Percentiles rank a stretch among this genome's conserved stretches.
phyloP scores from a whole-genome alignment of 2,888 invertebrate species.

The Eupithecia abbreviata region DNA sequence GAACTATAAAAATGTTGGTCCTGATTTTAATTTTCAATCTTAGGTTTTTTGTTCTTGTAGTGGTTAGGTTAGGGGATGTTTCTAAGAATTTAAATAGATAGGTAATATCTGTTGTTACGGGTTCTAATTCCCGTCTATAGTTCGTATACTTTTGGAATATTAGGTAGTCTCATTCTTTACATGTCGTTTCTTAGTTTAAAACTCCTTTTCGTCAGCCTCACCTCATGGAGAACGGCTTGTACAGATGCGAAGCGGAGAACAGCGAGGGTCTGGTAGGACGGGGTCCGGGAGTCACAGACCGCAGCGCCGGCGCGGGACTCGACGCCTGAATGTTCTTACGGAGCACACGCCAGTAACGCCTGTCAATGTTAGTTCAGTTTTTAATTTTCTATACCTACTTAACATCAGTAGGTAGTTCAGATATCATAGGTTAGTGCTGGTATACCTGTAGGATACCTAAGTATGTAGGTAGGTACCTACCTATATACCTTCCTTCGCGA shows the following conservation, averaged over 20 bases:
- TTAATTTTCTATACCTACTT: not conserved
- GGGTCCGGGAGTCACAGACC: constrained; percentile 75
- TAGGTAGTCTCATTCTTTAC: too few relatives aligned
- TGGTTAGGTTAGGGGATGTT: too few relatives aligned
- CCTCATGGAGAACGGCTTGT: constrained; percentile 88
- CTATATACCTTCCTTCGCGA: not conserved
- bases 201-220: constrained; percentile 48
- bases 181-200: not conserved
- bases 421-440: too few relatives aligned
- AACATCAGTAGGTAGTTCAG: not conserved
- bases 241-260: constrained; percentile 86
- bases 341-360: constrained; percentile 91
- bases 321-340: constrained; percentile 86
- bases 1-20: too few relatives aligned
- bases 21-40: too few relatives aligned
- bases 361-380: constrained; percentile 50
- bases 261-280: constrained; percentile 82
- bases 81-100: too few relatives aligned
- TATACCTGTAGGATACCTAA: too few relatives aligned
- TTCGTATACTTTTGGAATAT: too few relatives aligned
- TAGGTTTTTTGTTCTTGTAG: too few relatives aligned
- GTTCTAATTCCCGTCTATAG: too few relatives aligned
- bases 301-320: constrained; percentile 65
- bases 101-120: too few relatives aligned
- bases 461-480: not conserved